phyloP scores from a whole-genome alignment of 2,113 vertebrate genomes.

The Grammomys surdaster region DNA sequence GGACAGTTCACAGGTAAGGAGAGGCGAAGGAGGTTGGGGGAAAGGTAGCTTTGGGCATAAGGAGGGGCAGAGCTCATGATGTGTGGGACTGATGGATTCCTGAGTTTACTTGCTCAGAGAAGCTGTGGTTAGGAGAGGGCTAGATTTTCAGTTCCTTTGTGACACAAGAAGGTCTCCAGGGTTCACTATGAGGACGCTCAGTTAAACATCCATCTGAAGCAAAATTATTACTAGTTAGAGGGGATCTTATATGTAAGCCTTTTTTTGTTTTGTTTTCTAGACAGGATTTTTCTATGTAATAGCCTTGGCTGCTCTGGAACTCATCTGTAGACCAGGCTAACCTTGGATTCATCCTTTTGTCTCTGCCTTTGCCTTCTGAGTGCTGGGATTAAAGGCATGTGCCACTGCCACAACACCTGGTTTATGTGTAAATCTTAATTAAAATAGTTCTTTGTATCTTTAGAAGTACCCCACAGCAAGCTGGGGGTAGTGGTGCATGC shows the following conservation, averaged over 20 bases:
- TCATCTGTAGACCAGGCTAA: background rate
- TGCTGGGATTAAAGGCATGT: background rate
- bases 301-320: background rate
- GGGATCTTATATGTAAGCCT: constrained; percentile 38
- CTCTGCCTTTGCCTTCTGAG: background rate
- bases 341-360: background rate
- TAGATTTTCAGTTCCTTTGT: background rate
- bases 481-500: background rate
- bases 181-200: background rate
- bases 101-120: background rate
- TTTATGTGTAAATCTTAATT: background rate
- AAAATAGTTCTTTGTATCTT: background rate
- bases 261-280: background rate
- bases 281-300: background rate
- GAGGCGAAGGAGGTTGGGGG: background rate
- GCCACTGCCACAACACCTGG: no score
- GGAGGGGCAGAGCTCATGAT: no score
- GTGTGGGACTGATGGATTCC: background rate
- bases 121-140: background rate
- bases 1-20: constrained; percentile 93
- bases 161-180: background rate
- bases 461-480: background rate
- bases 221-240: constrained; percentile 20
- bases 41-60: no score
- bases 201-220: background rate